Evolutionary conservation across 2,797 vertebrate species (phyloP).

Genomic region (Mus caroli): DNA sequence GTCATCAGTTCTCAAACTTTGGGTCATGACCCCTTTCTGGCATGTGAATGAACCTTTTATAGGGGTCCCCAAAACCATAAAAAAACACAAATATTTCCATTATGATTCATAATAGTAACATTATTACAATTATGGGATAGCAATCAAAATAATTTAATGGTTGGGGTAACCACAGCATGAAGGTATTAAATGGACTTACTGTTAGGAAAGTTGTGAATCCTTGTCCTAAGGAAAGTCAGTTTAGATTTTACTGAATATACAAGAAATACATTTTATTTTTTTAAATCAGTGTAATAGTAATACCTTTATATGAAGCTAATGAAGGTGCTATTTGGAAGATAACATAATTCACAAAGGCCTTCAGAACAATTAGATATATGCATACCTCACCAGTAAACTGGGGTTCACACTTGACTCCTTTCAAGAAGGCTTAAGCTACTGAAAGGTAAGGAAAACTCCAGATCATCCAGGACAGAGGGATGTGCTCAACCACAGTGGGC

Average conservation of each 20-base stretch:
- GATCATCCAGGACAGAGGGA: not conserved
- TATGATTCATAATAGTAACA: not conserved
- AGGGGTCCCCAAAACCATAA: not conserved
- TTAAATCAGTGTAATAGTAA: slow-evolving; percentile 9
- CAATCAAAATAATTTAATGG: not conserved
- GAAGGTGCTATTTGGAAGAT: slow-evolving; percentile 18
- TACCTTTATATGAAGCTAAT: slow-evolving; percentile 17
- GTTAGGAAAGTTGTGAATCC: not conserved
- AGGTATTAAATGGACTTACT: not conserved
- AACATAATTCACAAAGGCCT: slow-evolving; percentile 30
- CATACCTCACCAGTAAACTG: slow-evolving; percentile 30
- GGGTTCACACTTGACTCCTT: slow-evolving; percentile 50
- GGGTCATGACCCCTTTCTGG: not conserved
- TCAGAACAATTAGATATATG: slow-evolving; percentile 25
- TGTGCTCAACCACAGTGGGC: not conserved
- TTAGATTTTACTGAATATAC: not conserved
- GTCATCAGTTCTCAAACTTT: not conserved
- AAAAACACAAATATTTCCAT: not conserved
- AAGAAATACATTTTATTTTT: not conserved
- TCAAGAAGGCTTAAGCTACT: not conserved
- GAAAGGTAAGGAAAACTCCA: slow-evolving; percentile 8
- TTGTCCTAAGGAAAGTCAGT: not conserved
- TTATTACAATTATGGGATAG: not conserved
- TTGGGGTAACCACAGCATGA: not conserved
- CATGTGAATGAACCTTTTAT: not conserved